A percentile compares a stretch with the other conserved stretches of the same genome.
Evolutionary conservation across 2,888 invertebrate species (phyloP).

Genomic region (Eupithecia insigniata): DNA sequence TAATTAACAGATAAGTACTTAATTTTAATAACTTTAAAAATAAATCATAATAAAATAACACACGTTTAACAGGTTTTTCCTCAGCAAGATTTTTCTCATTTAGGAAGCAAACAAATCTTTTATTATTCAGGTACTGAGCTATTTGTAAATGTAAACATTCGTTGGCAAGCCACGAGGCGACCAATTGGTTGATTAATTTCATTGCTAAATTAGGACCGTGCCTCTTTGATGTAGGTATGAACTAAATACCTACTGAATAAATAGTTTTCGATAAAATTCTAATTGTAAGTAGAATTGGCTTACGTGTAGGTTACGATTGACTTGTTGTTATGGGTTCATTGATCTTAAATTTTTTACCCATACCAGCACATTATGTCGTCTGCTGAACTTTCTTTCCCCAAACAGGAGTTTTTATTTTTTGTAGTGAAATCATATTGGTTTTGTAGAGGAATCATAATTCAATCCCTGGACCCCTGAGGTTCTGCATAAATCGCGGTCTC

Average conservation of each 20-base stretch:
- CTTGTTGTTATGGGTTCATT: neutral
- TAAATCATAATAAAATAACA: no score
- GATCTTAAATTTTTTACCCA: neutral
- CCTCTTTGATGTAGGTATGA: slow-evolving; percentile 33
- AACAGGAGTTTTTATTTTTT: no score
- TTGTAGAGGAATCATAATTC: no score
- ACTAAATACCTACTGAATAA: neutral
- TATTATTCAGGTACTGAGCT: slow-evolving; percentile 35
- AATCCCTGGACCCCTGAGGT: no score
- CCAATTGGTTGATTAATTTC: slow-evolving; percentile 44
- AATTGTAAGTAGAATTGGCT: neutral
- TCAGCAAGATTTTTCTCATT: slow-evolving; percentile 4
- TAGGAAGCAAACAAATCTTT: slow-evolving; percentile 35
- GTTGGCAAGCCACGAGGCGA: slow-evolving; percentile 40
- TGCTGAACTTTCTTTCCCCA: no score
- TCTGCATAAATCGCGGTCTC: no score
- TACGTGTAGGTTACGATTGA: neutral
- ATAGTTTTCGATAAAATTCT: neutral
- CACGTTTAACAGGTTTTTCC: slow-evolving; percentile 21
- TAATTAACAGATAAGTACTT: no score
- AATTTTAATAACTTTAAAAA: no score
- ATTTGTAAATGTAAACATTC: slow-evolving; percentile 45
- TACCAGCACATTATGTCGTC: no score
- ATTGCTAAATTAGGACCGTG: slow-evolving; percentile 40
- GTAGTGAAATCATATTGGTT: no score